Percentiles rank a stretch among this genome's conserved stretches.
Conservation (phyloP, 37 sponge, comb jelly and placozoan genomes). For the Halichondria panicea region DNA sequence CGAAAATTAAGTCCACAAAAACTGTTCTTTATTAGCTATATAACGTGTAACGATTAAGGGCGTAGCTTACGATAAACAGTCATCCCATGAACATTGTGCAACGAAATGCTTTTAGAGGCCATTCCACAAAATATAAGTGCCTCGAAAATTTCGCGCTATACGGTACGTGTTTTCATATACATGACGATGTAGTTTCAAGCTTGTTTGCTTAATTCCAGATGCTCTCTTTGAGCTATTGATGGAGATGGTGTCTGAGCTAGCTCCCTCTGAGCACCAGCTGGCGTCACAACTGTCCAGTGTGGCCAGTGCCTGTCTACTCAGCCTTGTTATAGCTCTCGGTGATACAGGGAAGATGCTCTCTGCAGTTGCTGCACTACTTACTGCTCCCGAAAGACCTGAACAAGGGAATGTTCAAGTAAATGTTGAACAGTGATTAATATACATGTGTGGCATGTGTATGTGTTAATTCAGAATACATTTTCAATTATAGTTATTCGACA, state of each 20-base stretch:
- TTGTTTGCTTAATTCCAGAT: conserved; percentile 57
- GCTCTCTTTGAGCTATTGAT: conserved; percentile 81
- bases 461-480: too few species aligned
- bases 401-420: conserved; percentile 61
- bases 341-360: conserved; percentile 77
- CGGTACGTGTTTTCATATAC: background rate
- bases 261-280: conserved; percentile 25
- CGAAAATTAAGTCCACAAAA: too few species aligned
- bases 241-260: conserved; percentile 65
- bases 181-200: too few species aligned
- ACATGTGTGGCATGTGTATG: too few species aligned
- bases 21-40: too few species aligned
- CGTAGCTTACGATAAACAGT: too few species aligned
- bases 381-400: too few species aligned
- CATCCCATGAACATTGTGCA: too few species aligned
- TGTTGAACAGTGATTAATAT: too few species aligned
- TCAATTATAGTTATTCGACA: too few species aligned
- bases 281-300: conserved; percentile 58
- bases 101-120: too few species aligned
- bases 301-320: conserved; percentile 77
- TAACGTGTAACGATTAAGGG: too few species aligned
- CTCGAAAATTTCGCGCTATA: background rate
- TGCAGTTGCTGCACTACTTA: conserved; percentile 71
- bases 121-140: background rate
- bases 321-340: conserved; percentile 82